Evolutionary conservation across 30 jellyfish, hydroid and myxozoan species (phyloP).

Genomic region (Nemopilema nomurai): DNA sequence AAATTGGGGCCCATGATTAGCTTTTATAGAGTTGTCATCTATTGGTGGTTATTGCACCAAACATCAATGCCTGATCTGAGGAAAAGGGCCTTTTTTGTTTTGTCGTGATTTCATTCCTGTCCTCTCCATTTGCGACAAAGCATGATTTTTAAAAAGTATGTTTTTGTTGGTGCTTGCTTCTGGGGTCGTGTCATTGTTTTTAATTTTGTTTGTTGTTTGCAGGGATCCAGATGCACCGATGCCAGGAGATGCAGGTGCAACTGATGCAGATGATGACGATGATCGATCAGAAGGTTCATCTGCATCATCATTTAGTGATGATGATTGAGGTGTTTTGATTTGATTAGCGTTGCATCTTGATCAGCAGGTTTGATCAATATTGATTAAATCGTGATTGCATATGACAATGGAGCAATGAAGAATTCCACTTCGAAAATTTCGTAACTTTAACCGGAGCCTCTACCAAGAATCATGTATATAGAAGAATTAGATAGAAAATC

Average conservation of each 20-base stretch:
- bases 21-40: neutral
- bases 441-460: too few species aligned
- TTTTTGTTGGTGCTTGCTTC: neutral
- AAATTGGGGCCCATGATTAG: too few species aligned
- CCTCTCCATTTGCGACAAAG: too few species aligned
- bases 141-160: too few species aligned
- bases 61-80: constrained; percentile 9
- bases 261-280: constrained; percentile 51
- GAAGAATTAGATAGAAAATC: too few species aligned
- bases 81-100: too few species aligned
- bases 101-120: too few species aligned
- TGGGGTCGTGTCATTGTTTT: too few species aligned
- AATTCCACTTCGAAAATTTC: too few species aligned
- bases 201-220: too few species aligned
- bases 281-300: constrained; percentile 73
- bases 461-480: too few species aligned
- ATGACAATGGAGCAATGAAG: neutral
- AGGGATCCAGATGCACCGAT: constrained; percentile 90
- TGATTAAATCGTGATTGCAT: neutral
- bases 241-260: constrained; percentile 69
- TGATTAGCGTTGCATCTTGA: neutral
- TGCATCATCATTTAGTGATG: constrained; percentile 89
- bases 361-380: neutral
- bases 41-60: neutral
- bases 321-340: constrained; percentile 22